A percentile compares a stretch with the other conserved stretches of the same genome.
These are phyloP conservation scores for Gymnogyps californianus DNA, from an alignment of 2,113 vertebrate genomes.

Conservation along the genomic window DNA sequence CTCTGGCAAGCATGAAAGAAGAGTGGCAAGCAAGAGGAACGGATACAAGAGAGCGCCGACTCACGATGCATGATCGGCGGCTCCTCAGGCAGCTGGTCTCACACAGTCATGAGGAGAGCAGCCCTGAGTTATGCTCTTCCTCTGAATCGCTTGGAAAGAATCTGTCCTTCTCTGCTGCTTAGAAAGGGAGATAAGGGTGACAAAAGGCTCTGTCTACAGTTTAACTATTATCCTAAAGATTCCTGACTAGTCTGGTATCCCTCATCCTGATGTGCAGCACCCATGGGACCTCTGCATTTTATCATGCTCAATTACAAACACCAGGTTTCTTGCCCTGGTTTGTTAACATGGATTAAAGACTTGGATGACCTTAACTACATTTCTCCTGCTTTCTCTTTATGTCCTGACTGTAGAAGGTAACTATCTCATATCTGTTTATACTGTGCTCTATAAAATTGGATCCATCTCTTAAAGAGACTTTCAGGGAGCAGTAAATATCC, in stretches of 20 bases:
- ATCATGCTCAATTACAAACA: background rate
- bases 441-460: background rate
- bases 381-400: background rate
- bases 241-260: background rate
- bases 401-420: background rate
- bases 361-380: background rate
- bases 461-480: background rate
- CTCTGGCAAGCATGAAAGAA: background rate
- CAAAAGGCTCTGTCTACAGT: background rate
- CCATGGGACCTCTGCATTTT: background rate
- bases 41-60: background rate
- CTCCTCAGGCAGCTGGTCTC: background rate
- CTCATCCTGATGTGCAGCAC: background rate
- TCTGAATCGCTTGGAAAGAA: background rate
- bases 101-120: rapidly evolving
- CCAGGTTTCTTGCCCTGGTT: background rate
- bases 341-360: background rate
- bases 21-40: background rate
- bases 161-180: background rate
- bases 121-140: background rate
- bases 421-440: background rate
- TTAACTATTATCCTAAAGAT: background rate
- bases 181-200: background rate
- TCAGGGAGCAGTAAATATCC: background rate
- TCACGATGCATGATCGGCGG: background rate